phyloP scores from a whole-genome alignment of 2,797 vertebrate genomes.

The Leucoraja ocellata region DNA sequence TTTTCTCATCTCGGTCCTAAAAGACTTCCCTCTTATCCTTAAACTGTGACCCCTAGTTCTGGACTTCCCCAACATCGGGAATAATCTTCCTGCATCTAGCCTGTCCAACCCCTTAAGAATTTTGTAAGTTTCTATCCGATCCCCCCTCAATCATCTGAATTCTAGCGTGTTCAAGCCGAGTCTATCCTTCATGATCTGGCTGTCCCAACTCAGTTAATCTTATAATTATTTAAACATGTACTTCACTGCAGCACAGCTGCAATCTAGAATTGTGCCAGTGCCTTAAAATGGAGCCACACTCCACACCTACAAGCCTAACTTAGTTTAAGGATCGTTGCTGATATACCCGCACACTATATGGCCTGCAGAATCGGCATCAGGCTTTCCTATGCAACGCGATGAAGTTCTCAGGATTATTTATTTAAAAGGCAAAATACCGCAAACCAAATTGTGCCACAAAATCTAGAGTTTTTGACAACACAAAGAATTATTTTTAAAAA shows the following conservation, averaged over 20 bases:
- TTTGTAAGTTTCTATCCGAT: too few relatives aligned
- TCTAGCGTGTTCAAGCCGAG: too few relatives aligned
- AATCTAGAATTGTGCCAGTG: background rate
- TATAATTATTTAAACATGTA: background rate
- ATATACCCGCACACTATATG: background rate
- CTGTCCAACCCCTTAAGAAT: too few relatives aligned
- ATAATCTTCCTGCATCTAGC: too few relatives aligned
- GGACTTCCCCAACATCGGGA: too few relatives aligned
- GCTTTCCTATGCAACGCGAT: too few relatives aligned
- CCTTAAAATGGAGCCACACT: background rate
- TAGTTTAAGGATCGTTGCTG: background rate
- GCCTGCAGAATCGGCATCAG: background rate
- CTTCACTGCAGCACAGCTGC: background rate
- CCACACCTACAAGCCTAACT: background rate
- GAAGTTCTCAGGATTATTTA: background rate
- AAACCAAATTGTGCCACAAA: background rate
- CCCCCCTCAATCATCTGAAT: too few relatives aligned
- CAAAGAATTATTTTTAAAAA: too few relatives aligned
- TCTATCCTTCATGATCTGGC: background rate
- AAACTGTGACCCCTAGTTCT: too few relatives aligned
- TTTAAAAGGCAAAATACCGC: background rate
- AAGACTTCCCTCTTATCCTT: too few relatives aligned
- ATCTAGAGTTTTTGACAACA: background rate
- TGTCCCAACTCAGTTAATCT: too few relatives aligned
- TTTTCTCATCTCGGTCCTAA: too few relatives aligned